Percentiles rank a stretch among this genome's conserved stretches.
Conservation (phyloP, 2,113 vertebrate species). For the Alligator mississippiensis region DNA sequence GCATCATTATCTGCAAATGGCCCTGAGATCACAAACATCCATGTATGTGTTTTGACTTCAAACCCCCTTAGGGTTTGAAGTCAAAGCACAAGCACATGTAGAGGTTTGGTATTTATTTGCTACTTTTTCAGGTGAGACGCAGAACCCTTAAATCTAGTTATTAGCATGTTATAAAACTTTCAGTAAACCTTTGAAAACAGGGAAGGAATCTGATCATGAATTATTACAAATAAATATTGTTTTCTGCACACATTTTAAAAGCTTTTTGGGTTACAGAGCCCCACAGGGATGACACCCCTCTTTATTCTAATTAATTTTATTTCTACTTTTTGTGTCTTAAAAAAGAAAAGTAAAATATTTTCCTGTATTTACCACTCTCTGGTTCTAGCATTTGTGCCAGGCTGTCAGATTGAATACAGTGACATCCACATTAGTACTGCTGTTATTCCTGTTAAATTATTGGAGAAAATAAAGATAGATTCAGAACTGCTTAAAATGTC, state of each 20-base stretch:
- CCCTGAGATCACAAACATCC: background rate
- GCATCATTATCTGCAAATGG: background rate
- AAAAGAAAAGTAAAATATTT: background rate
- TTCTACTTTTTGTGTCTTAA: background rate
- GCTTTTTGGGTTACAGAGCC: too few species aligned
- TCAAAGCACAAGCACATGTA: background rate
- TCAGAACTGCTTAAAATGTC: constrained; percentile 5
- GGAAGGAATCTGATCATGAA: background rate
- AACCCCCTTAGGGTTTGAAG: accelerated
- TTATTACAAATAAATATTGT: background rate
- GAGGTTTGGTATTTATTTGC: background rate
- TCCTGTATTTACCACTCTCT: background rate
- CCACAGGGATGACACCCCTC: too few species aligned
- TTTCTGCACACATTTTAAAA: background rate
- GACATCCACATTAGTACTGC: background rate
- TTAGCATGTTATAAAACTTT: background rate
- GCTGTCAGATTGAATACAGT: background rate
- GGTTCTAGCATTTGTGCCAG: background rate
- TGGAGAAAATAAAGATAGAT: background rate
- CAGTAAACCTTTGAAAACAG: background rate
- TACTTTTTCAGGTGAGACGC: background rate
- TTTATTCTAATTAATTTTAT: background rate
- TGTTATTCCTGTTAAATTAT: background rate
- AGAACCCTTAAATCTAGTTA: background rate
- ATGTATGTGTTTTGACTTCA: background rate